Evolutionary conservation across 2,797 vertebrate genomes (phyloP).

Genomic region (Dermochelys coriacea): DNA sequence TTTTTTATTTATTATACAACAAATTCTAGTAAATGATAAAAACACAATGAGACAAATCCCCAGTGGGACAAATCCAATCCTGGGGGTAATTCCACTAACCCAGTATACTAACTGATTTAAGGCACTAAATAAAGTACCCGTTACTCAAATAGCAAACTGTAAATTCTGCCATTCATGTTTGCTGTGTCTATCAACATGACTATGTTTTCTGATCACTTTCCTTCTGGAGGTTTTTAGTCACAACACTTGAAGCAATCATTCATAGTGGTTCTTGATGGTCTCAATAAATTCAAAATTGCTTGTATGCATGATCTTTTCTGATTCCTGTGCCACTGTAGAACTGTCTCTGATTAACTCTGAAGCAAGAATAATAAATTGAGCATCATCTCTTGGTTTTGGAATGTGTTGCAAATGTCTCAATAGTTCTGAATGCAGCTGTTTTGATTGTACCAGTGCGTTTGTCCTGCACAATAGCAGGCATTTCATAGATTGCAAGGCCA

Average conservation of each 20-base stretch:
- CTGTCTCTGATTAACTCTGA: no score
- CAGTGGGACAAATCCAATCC: background rate
- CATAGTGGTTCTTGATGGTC: background rate
- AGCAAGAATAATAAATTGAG: background rate
- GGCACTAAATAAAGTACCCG: background rate
- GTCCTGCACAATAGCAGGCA: conserved; percentile 29
- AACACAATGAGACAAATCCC: background rate
- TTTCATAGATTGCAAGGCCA: no score
- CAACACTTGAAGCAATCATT: background rate
- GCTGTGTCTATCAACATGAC: background rate
- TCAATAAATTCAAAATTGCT: background rate
- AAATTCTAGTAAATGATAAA: background rate
- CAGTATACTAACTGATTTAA: no score
- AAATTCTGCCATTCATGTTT: background rate
- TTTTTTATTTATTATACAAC: background rate
- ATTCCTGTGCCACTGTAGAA: no score
- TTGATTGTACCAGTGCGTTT: conserved; percentile 41
- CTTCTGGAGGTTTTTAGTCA: background rate
- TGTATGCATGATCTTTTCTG: background rate
- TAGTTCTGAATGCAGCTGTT: background rate
- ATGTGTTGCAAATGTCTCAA: background rate
- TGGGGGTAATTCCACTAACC: background rate
- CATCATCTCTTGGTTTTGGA: conserved; percentile 26
- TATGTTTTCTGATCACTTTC: background rate
- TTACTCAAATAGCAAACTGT: background rate